Base-by-base conservation (phyloP, 2,113 vertebrate genomes). In the Pipa parva region DNA sequence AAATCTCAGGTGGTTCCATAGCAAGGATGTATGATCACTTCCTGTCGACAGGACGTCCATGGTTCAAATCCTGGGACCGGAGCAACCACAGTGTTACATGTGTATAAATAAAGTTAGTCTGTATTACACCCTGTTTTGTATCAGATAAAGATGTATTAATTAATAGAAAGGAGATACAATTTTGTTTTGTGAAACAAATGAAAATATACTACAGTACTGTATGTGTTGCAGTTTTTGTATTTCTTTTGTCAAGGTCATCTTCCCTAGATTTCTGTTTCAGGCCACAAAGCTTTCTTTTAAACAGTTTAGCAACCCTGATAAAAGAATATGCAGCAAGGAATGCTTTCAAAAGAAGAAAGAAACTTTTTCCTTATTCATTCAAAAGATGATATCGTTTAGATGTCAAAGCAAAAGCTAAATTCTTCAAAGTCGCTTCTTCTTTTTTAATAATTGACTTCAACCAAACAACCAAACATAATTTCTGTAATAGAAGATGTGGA, bases 231-330 rank as follows among this genome's bases (percentile, higher is more conserved):
- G 26, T 15, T 17, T 46, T 18, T 46, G 52, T 42, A 55, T 46
- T 46, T 7, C 39, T 46, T 46, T 57, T 57, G 52, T 31, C 51
- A 65, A 65, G 63, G 52, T 57, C 37, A 65, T 51, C 46, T 65
- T 56, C 31, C 48, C 46, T 29, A 57, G n/a, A 65, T 65, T 46
- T 65, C 18, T 31, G 51, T 33, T 56, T 42, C 36, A 63, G 49
- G 49, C 18, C 50, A 54, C 62, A 54, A 63, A 46, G 52, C 17
- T 46, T 48, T 57, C 18, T 31, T 65, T 57, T 54, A 57, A 55
- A 55, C 31, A 56, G 63, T n/a, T 57, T 25, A 46, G n/a, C 50
- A 56, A 29, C 37, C 17, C 28, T 65, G 42, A 65, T 37, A 56
- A 57, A 65, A 57, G 52, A 45, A 46, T 29, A 11, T 57, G 51